phyloP scores from a whole-genome alignment of 2,888 invertebrate genomes.

The Timandra comae region DNA sequence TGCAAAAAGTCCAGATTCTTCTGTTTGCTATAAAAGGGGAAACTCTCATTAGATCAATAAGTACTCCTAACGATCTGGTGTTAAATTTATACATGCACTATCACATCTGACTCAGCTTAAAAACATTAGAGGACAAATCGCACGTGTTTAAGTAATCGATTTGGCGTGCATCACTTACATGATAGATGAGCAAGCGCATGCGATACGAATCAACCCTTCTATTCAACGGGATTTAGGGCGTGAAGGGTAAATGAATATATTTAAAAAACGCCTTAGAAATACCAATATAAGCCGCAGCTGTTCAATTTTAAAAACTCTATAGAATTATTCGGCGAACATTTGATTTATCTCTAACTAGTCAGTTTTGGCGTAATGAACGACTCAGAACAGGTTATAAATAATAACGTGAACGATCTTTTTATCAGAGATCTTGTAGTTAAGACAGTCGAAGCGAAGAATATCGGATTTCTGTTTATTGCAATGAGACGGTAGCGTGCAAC shows the following conservation, averaged over 20 bases:
- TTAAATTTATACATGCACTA: no score
- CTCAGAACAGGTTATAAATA: slow-evolving; percentile 52
- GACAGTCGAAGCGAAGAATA: slow-evolving; percentile 48
- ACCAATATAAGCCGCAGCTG: slow-evolving; percentile 56
- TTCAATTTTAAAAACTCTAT: slow-evolving; percentile 37
- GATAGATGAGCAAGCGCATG: slow-evolving; percentile 59
- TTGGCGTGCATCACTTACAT: slow-evolving; percentile 51
- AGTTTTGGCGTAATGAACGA: slow-evolving; percentile 51
- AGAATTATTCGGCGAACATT: no score
- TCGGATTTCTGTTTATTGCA: slow-evolving; percentile 71
- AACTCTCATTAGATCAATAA: no score
- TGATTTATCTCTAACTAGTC: slow-evolving; percentile 24
- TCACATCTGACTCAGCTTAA: no score
- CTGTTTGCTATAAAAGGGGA: no score
- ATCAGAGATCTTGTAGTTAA: slow-evolving; percentile 52
- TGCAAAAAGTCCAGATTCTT: no score
- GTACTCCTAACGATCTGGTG: no score
- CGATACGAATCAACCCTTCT: slow-evolving; percentile 38
- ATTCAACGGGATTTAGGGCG: slow-evolving; percentile 57
- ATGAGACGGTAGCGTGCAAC: slow-evolving; percentile 48
- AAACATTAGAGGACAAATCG: no score
- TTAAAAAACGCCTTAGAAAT: slow-evolving; percentile 51
- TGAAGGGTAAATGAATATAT: slow-evolving; percentile 73
- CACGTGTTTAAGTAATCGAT: slow-evolving; percentile 57
- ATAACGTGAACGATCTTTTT: slow-evolving; percentile 54